Evolutionary conservation across 2,113 vertebrate species (phyloP).

Genomic region (Barbus barbus): DNA sequence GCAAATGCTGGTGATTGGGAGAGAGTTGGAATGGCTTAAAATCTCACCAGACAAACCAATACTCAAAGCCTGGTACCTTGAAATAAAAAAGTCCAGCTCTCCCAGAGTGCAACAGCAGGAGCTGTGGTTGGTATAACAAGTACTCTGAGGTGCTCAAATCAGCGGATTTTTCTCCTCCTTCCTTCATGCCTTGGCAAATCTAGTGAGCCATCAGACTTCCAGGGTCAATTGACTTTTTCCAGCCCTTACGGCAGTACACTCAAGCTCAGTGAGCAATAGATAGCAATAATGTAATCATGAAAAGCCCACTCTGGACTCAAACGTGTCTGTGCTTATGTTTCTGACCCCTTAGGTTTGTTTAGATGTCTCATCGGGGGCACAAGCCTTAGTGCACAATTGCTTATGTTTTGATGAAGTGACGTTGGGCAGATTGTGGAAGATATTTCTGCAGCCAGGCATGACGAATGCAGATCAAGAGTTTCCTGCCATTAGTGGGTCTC

Average conservation of each 20-base stretch:
- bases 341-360: slow-evolving; percentile 55
- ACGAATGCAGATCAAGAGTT: slow-evolving; percentile 52
- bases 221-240: slow-evolving; percentile 38
- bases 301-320: slow-evolving; percentile 67
- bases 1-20: background rate
- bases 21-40: slow-evolving; percentile 4
- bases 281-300: slow-evolving; percentile 68
- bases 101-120: slow-evolving; percentile 58
- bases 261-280: slow-evolving; percentile 57
- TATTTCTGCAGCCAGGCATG: slow-evolving; percentile 58
- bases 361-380: slow-evolving; percentile 46
- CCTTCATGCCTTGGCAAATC: slow-evolving; percentile 53
- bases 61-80: slow-evolving; percentile 31
- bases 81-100: slow-evolving; percentile 51
- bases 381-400: slow-evolving; percentile 51
- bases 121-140: slow-evolving; percentile 59
- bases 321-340: slow-evolving; percentile 59
- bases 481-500: slow-evolving; percentile 48
- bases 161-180: slow-evolving; percentile 66
- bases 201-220: slow-evolving; percentile 59
- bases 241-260: slow-evolving; percentile 55
- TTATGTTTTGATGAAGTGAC: slow-evolving; percentile 57
- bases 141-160: slow-evolving; percentile 60
- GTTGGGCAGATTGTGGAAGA: slow-evolving; percentile 55
- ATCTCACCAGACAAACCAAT: background rate